Evolutionary conservation across 1,140 invertebrate species (phyloP), one percentile per base, ranked within the genome.

Genomic region (Drosophila oshimai): DNA sequence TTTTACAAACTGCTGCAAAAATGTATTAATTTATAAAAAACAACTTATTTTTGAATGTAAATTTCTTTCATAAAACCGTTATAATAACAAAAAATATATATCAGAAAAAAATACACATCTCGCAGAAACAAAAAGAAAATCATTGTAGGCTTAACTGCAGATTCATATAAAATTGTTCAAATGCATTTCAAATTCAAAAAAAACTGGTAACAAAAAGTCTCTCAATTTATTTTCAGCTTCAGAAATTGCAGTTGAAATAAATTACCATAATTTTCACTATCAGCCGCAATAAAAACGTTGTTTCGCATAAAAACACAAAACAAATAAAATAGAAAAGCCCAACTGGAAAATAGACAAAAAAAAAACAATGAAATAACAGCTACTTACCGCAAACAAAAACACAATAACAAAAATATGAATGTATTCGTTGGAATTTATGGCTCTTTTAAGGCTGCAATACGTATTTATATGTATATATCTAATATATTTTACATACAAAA

Each of bases 331-430:
- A 12, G 22, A 34, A 51, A 39, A 18, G 9, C 2, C 17, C 2
- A 57, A 45, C 20, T 47, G 46, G 44, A 58, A 74, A 78, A 79
- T 74, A 70, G 64, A 78, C 64, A 41, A 53, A 36, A 70, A 53
- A 36, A 70, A 64, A 41, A 42, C 20, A 22, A 49, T 12, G 34
- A 61, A 68, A 18, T 20, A 46, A 33, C 49, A 26, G 49, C 31
- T 68, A 70, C 75, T 71, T 60, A 78, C 74, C 74, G 31, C 44
- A 61, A 28, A 72, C n/a, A 55, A 67, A 58, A 76, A 65, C 64
- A 33, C 50, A 55, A 51, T 54, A 58, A 50, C 28, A 72, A 60
- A 72, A 58, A 51, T 58, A 46, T 74, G 42, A 50, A 51, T 64
- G 44, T 57, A 65, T 74, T 36, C 46, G 49, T 33, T 54, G 39